Conservation (phyloP, 2,888 invertebrate species). For the Diplazon laetatorius region DNA sequence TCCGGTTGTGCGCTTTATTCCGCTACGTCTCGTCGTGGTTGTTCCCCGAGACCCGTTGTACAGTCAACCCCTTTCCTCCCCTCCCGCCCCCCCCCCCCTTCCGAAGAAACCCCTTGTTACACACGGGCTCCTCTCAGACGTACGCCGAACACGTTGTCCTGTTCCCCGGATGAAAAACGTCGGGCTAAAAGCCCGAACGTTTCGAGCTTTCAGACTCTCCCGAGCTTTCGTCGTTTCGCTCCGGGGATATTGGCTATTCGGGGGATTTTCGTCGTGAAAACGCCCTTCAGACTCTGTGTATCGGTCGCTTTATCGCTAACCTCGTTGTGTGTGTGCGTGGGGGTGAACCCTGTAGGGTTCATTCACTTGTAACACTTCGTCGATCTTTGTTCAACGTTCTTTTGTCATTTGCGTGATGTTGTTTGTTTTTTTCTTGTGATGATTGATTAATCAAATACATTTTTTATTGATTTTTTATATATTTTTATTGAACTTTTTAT, state of each 20-base stretch:
- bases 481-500: no score
- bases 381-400: background rate
- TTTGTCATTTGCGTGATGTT: no score
- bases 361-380: no score
- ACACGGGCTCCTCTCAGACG: no score
- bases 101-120: no score
- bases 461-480: no score
- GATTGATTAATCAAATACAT: no score
- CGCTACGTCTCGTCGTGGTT: background rate
- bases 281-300: constrained; percentile 58
- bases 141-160: constrained; percentile 22
- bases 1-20: constrained; percentile 18
- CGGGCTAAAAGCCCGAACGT: constrained; percentile 70
- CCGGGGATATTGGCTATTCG: constrained; percentile 70
- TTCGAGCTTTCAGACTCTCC: no score
- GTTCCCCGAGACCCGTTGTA: background rate
- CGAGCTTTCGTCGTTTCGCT: constrained; percentile 68
- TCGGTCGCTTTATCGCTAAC: constrained; percentile 36
- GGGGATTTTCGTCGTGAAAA: constrained; percentile 29
- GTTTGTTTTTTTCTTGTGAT: no score
- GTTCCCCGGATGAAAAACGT: constrained; percentile 62
- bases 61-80: background rate
- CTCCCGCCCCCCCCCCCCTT: no score
- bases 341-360: no score
- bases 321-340: no score